These are phyloP conservation scores for Galeopsomyia nigrocyanea DNA, from an alignment of 2,888 invertebrate species.

Conservation along the genomic window DNA sequence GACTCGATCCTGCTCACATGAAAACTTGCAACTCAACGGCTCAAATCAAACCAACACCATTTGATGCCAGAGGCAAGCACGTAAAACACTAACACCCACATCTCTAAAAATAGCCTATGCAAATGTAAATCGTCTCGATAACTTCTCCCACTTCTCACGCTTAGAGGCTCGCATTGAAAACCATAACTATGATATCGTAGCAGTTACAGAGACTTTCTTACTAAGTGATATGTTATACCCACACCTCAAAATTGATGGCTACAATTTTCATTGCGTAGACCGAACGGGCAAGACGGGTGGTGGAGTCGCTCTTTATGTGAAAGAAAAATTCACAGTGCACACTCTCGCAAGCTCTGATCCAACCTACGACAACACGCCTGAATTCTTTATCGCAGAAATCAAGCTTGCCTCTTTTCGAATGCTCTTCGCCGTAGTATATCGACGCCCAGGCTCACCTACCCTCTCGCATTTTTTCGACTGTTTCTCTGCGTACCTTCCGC, in stretches of 20 bases:
- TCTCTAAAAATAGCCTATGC: too few relatives aligned
- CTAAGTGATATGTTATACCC: not conserved
- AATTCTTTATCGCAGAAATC: not conserved
- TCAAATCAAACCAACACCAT: too few relatives aligned
- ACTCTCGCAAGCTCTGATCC: not conserved
- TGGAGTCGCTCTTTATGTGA: not conserved
- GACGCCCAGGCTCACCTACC: not conserved
- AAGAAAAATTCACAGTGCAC: not conserved
- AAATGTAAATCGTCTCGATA: too few relatives aligned
- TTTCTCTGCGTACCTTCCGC: not conserved
- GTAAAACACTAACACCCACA: too few relatives aligned
- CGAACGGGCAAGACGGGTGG: not conserved
- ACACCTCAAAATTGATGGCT: not conserved
- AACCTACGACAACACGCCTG: not conserved
- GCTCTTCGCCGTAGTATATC: not conserved
- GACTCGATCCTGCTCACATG: too few relatives aligned
- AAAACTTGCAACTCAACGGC: too few relatives aligned
- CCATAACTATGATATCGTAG: not conserved
- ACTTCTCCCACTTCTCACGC: too few relatives aligned
- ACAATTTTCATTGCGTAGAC: not conserved
- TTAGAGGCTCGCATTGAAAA: too few relatives aligned
- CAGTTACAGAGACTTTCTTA: not conserved
- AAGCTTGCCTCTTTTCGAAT: not conserved
- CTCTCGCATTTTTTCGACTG: not conserved
- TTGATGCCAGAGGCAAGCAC: too few relatives aligned